Conservation (phyloP, 2,797 vertebrate species). For the Cyprinella venusta region DNA sequence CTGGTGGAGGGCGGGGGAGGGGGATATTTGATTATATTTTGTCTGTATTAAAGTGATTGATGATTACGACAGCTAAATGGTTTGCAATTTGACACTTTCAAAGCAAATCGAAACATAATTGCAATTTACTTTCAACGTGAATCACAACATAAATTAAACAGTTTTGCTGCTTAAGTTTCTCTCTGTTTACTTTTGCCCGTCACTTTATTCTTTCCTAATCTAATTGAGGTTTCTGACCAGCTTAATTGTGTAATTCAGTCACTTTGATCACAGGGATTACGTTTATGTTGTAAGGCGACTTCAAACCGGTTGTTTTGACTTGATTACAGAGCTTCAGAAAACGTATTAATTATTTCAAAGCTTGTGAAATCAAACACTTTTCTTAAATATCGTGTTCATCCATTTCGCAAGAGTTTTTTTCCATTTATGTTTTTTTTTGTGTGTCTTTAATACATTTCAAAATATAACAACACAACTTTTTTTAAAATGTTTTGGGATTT, state of each 20-base stretch:
- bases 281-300: constrained; percentile 62
- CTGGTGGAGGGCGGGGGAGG: accelerated
- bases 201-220: constrained; percentile 66
- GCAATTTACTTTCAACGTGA: constrained; percentile 13
- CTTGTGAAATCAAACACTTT: constrained; percentile 39
- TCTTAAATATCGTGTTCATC: constrained; percentile 27
- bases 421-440: constrained; percentile 18
- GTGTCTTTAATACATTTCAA: not conserved
- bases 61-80: not conserved
- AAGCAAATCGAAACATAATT: not conserved
- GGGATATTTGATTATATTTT: constrained; percentile 18
- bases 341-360: constrained; percentile 50
- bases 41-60: not conserved
- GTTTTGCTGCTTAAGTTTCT: constrained; percentile 23
- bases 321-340: constrained; percentile 29
- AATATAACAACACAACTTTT: not conserved
- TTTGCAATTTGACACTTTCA: constrained; percentile 1
- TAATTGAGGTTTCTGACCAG: constrained; percentile 74
- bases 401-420: constrained; percentile 12
- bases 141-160: not conserved
- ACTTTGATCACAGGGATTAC: constrained; percentile 70
- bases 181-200: constrained; percentile 54
- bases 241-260: constrained; percentile 71
- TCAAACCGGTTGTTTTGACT: constrained; percentile 56
- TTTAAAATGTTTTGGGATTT: not conserved